Evolutionary conservation across 2,797 vertebrate species (phyloP).

Genomic region (Heterohyrax brucei): DNA sequence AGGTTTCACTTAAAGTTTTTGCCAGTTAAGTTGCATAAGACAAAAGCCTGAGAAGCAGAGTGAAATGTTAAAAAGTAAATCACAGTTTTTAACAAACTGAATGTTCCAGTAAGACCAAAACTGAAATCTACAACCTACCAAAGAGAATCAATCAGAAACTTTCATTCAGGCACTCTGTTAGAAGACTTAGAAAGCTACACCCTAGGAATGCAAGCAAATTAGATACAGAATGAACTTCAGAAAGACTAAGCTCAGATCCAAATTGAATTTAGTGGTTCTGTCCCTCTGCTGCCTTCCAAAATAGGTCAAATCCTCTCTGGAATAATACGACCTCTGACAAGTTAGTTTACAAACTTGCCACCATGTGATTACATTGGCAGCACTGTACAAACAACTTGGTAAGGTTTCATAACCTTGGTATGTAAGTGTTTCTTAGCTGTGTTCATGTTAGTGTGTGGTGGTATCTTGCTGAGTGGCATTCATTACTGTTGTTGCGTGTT

Average conservation of each 20-base stretch:
- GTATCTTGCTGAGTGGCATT: no score
- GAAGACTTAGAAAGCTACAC: neutral
- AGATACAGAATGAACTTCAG: neutral
- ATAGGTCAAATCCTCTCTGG: neutral
- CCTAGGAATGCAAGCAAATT: constrained; percentile 1
- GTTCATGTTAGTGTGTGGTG: no score
- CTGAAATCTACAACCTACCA: neutral
- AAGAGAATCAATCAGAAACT: neutral
- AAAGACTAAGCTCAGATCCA: neutral
- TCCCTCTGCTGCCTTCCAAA: neutral
- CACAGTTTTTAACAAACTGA: neutral
- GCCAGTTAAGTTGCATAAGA: neutral
- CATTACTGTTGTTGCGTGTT: no score
- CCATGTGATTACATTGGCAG: no score
- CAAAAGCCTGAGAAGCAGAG: neutral
- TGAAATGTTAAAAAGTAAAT: neutral
- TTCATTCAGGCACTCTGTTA: neutral
- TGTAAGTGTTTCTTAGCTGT: no score
- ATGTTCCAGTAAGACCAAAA: neutral
- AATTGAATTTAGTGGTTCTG: neutral
- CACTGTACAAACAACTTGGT: no score
- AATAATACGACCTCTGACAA: neutral
- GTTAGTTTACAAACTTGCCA: no score
- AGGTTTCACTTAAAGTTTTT: neutral
- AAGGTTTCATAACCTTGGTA: no score